Evolutionary conservation across 2,888 invertebrate species (phyloP).

Genomic region (Ischnura elegans): DNA sequence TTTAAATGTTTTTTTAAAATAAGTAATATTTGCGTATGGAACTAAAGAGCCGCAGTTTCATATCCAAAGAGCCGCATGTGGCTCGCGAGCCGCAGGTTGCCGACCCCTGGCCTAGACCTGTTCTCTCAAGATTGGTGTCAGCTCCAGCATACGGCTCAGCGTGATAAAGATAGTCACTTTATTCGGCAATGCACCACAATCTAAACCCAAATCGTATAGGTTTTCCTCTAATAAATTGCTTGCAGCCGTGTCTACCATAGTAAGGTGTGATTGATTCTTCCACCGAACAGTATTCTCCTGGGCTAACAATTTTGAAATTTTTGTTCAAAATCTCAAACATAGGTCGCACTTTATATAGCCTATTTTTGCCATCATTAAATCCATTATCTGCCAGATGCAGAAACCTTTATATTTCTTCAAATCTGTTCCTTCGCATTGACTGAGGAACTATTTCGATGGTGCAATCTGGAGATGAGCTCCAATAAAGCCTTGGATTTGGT

Average conservation of each 20-base stretch:
- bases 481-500: slow-evolving; percentile 13
- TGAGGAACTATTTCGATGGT: background rate
- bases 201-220: slow-evolving; percentile 4
- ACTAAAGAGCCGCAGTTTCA: too few relatives aligned
- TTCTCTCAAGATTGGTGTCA: background rate
- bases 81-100: too few relatives aligned
- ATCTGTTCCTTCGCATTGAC: background rate
- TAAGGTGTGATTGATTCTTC: background rate
- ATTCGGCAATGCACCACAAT: slow-evolving; percentile 2
- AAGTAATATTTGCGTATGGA: too few relatives aligned
- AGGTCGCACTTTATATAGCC: too few relatives aligned
- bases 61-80: too few relatives aligned
- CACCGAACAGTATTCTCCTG: background rate
- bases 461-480: slow-evolving; percentile 4
- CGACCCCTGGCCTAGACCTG: background rate
- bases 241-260: slow-evolving; percentile 10
- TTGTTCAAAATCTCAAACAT: too few relatives aligned
- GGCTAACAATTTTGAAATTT: too few relatives aligned
- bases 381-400: background rate
- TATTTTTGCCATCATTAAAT: too few relatives aligned
- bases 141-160: slow-evolving; percentile 11
- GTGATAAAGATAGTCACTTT: background rate
- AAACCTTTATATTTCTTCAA: slow-evolving; percentile 2
- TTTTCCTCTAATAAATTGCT: slow-evolving; percentile 19
- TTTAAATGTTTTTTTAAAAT: too few relatives aligned